Base-by-base conservation (phyloP, 2,113 vertebrate species). In the Xiphias gladius region DNA sequence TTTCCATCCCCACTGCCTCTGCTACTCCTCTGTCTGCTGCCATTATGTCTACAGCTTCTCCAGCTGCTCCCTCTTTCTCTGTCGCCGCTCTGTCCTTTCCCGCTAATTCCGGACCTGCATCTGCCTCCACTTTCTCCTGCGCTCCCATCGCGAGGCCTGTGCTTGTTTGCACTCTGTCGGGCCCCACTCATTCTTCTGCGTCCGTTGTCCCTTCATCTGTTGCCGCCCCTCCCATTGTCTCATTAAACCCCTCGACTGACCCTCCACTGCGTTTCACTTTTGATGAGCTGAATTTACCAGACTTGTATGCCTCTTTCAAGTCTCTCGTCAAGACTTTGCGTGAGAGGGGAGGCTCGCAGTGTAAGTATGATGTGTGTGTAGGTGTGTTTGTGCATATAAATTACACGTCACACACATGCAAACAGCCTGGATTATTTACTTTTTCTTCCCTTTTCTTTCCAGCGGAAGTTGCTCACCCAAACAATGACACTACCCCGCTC, bases 251-350 rank as follows among this genome's bases (percentile, higher is more conserved):
- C 82, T 89, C 95, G 79, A 90, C 93, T 73, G 97, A 98, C 2
- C 95, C 87, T 11, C 48, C 96, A 50, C 95, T 97, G 86, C 96
- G 97, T 30, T 99, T 99, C 93, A 97, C 97, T 95, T 99, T 99
- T 67, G 96, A 97, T 0, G 97, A 97, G 94, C 95, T 97, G 89
- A 97, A 96, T 90, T 95, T 98, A 68, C 97, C 97, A 57, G 98
- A 99, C 87, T 92, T 99, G 73, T 99, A 97, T 75, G 96, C 96
- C 79, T 99, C 98, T 76, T 99, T 99, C 94, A 97, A 97, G 83
- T 99, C 97, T 67, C 96, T 99, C 71, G 96, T 96, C 93, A 97
- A 96, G 91, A 98, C 96, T 16, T 96, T 99, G 96, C 95, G 97
- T 74, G 98, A 97, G 91, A 96, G 96, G 85, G 96, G 96, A 19